These are phyloP conservation scores for Enteromius treurensis DNA, from an alignment of 2,797 vertebrate genomes.

Conservation along the genomic window DNA sequence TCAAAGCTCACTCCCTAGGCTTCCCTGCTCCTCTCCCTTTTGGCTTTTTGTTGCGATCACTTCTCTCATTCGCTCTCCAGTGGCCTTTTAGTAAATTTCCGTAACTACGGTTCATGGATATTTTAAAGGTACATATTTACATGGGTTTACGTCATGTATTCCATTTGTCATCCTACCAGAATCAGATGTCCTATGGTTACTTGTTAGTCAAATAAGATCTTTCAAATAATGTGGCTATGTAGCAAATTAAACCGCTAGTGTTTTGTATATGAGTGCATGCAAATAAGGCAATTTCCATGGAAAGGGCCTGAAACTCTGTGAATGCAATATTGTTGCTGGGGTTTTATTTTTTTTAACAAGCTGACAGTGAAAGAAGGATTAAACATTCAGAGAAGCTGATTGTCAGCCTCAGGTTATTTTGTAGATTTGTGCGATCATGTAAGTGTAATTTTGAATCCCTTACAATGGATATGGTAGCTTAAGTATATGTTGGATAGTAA, in stretches of 20 bases:
- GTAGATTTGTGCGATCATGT: neutral
- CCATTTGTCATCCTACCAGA: neutral
- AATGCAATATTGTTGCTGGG: neutral
- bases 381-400: neutral
- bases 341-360: neutral
- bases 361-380: neutral
- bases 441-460: neutral
- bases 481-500: too few species aligned
- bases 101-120: constrained; percentile 26
- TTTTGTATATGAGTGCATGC: constrained; percentile 7
- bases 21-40: neutral
- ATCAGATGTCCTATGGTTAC: neutral
- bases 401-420: neutral
- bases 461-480: neutral
- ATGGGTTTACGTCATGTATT: constrained; percentile 26
- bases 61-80: constrained; percentile 16
- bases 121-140: constrained; percentile 29
- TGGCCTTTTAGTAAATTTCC: constrained; percentile 42
- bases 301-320: neutral
- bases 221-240: constrained; percentile 7
- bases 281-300: constrained; percentile 22
- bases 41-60: constrained; percentile 16
- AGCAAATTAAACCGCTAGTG: neutral
- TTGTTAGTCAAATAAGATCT: constrained; percentile 18
- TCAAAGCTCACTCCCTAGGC: constrained; percentile 49